Evolutionary conservation across 2,113 vertebrate species (phyloP).

Genomic region (Tragelaphus buxtoni): DNA sequence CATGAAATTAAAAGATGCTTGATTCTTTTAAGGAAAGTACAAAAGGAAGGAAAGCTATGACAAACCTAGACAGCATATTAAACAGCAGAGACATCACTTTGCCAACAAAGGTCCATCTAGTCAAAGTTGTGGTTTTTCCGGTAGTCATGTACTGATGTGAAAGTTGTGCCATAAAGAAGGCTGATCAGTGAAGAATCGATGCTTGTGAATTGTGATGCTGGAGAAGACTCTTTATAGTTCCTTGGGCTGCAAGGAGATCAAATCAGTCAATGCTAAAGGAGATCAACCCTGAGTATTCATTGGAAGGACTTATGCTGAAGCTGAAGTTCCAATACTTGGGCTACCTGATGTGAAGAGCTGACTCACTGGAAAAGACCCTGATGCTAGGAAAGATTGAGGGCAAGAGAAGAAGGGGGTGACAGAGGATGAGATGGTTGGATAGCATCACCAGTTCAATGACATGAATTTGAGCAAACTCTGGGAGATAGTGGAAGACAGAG

Average conservation of each 20-base stretch:
- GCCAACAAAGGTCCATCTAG: not conserved
- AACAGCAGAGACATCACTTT: not conserved
- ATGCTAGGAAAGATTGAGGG: not conserved
- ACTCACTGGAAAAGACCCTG: not conserved
- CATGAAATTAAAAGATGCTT: not conserved
- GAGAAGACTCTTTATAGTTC: not conserved
- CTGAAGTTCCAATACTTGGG: not conserved
- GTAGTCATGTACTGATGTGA: not conserved
- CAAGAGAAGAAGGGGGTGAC: not conserved
- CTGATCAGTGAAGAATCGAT: not conserved
- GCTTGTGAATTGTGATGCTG: not conserved
- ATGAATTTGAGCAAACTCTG: not conserved
- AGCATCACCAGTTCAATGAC: not conserved
- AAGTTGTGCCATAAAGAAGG: not conserved
- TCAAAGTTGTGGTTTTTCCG: not conserved
- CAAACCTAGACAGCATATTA: not conserved
- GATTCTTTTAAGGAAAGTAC: not conserved
- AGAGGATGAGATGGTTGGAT: not conserved
- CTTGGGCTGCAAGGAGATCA: not conserved
- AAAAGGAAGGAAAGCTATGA: not conserved
- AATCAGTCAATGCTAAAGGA: not conserved
- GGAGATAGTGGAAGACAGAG: not conserved
- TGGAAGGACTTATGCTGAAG: not conserved
- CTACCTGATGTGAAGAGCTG: not conserved
- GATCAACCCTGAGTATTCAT: not conserved